phyloP scores from a whole-genome alignment of 2,888 invertebrate genomes.

The Serripes groenlandicus region DNA sequence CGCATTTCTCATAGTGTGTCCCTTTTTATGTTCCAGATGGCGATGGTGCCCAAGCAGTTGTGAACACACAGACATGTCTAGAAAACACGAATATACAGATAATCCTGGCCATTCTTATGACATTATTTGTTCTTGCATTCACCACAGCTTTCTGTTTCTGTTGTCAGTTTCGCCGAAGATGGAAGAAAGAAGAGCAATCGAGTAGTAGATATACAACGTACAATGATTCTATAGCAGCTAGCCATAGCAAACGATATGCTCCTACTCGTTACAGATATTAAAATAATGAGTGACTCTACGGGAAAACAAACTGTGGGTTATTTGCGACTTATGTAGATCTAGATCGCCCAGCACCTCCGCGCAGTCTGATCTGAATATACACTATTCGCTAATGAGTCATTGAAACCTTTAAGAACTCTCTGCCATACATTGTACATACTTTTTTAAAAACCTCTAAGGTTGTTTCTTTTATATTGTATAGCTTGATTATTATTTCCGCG shows the following conservation, averaged over 20 bases:
- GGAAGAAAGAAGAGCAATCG: background rate
- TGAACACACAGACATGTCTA: constrained; percentile 12
- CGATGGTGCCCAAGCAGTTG: background rate
- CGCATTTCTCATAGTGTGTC: no score
- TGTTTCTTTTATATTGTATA: no score
- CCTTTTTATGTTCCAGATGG: no score
- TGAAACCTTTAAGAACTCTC: no score
- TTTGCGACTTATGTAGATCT: no score
- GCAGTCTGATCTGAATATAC: no score
- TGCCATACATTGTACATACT: no score
- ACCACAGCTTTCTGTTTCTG: constrained; percentile 41
- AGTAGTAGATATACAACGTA: constrained; percentile 3
- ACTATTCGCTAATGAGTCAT: no score
- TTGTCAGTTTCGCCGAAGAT: constrained; percentile 30
- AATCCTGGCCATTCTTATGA: constrained; percentile 10
- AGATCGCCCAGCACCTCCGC: no score
- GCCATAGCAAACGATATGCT: background rate
- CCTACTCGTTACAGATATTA: constrained; percentile 10
- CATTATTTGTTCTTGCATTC: constrained; percentile 18
- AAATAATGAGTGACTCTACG: background rate
- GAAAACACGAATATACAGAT: constrained; percentile 36
- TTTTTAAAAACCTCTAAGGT: no score
- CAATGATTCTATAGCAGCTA: background rate
- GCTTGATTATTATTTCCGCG: no score
- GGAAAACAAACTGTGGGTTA: background rate